Base-by-base conservation (phyloP, 2,113 vertebrate species). In the Neodon shergylaensis region DNA sequence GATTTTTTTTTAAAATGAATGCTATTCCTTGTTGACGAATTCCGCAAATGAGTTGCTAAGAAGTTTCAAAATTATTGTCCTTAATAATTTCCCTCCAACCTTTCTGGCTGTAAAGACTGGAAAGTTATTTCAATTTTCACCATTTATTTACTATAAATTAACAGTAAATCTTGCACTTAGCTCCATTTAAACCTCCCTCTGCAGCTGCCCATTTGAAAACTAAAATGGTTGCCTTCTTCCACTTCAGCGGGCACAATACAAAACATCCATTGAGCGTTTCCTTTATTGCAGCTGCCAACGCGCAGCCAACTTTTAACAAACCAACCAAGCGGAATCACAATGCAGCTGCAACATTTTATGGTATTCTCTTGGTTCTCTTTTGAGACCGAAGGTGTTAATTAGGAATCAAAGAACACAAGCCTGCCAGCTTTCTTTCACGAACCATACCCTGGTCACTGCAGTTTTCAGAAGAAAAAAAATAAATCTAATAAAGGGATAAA, bases 181-280 rank as follows among this genome's bases (percentile, higher is more conserved):
- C 98, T 99, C 98, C 98, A 98, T 98, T 99, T 99, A 98, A 98
- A 97, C 96, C 96, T 97, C 98, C 98, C 97, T 97, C 97, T 98
- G 98, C 98, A 99, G 99, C 99, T 99, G 98, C 98, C 98, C 98
- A 98, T 98, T 99, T 98, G 98, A 98, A 98, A 96, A 99, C 98
- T 99, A 98, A 99, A 99, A 99, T 99, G 98, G 98, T 99, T 99
- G 99, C 98, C 99, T 99, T 99, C 98, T 99, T 98, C 98, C 98
- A 98, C 98, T 98, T 98, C 98, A 98, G 97, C 98, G 96, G 98
- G 98, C 98, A 99, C 98, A 98, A 98, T 98, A 99, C 99, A 99
- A 99, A 99, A 99, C 99, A 98, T 96, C 98, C 98, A 99, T 99
- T 99, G 98, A 99, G 98, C 90, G 91, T 97, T 97, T 91, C 98